Evolutionary conservation across 2,888 invertebrate species (phyloP).

Genomic region (Aelia acuminata): DNA sequence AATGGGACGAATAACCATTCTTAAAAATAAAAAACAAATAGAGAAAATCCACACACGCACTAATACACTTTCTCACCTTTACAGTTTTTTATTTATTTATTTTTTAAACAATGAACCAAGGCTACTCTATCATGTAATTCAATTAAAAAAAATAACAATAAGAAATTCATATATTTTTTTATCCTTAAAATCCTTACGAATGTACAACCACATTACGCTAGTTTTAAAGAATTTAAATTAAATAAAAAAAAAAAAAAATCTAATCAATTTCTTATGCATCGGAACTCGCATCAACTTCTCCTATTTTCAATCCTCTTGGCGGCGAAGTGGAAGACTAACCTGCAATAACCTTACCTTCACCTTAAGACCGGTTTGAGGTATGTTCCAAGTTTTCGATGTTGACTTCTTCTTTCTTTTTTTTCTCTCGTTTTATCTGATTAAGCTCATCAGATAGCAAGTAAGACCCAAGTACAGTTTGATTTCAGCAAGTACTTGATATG

Average conservation of each 20-base stretch:
- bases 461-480: background rate
- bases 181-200: background rate
- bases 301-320: slow-evolving; percentile 29
- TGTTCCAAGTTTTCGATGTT: slow-evolving; percentile 34
- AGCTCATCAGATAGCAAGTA: background rate
- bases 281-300: background rate
- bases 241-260: background rate
- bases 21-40: background rate
- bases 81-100: no score
- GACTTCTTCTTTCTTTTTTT: background rate
- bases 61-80: no score
- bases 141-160: background rate
- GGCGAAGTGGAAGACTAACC: slow-evolving; percentile 36
- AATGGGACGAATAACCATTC: background rate
- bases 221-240: background rate
- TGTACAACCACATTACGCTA: background rate
- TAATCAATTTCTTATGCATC: background rate
- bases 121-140: no score
- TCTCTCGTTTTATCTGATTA: slow-evolving; percentile 5
- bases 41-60: no score
- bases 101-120: no score
- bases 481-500: background rate
- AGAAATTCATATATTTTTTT: background rate
- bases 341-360: slow-evolving; percentile 19
- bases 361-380: slow-evolving; percentile 51